Evolutionary conservation across 2,113 vertebrate species (phyloP).

Genomic region (Clarias batrachus): DNA sequence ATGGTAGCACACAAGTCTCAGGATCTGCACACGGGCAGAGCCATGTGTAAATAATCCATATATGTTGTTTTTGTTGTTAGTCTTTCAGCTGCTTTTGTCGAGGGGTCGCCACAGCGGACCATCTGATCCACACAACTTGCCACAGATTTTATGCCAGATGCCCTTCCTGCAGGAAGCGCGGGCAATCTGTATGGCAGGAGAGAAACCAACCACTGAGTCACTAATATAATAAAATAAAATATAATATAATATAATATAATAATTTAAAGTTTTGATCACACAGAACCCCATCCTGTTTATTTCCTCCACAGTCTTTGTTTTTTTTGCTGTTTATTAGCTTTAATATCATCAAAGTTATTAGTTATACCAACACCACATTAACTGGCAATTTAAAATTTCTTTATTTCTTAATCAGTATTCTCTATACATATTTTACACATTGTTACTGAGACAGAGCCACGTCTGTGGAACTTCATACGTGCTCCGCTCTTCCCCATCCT

Average conservation of each 20-base stretch:
- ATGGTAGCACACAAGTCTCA: too few relatives aligned
- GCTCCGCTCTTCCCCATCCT: constrained; percentile 73
- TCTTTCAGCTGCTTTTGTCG: too few relatives aligned
- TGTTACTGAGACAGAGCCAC: constrained; percentile 86
- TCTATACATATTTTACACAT: not conserved
- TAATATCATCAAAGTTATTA: not conserved
- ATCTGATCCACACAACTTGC: too few relatives aligned
- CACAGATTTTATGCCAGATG: too few relatives aligned
- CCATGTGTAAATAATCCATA: too few relatives aligned
- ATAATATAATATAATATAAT: not conserved
- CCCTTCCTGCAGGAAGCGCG: too few relatives aligned
- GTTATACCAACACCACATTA: not conserved
- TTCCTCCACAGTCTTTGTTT: not conserved
- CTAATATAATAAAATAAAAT: not conserved
- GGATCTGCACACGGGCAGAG: too few relatives aligned
- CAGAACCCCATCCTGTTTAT: not conserved
- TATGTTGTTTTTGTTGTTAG: too few relatives aligned
- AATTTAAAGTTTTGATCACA: not conserved
- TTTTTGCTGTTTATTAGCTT: too few relatives aligned
- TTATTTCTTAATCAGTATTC: not conserved
- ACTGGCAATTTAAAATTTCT: not conserved
- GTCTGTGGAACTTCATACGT: constrained; percentile 82
- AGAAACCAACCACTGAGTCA: too few relatives aligned
- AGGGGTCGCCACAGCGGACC: too few relatives aligned
- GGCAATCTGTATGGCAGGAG: too few relatives aligned